These are phyloP conservation scores for Tridacna gigas DNA, from an alignment of 2,888 invertebrate genomes.

Conservation along the genomic window DNA sequence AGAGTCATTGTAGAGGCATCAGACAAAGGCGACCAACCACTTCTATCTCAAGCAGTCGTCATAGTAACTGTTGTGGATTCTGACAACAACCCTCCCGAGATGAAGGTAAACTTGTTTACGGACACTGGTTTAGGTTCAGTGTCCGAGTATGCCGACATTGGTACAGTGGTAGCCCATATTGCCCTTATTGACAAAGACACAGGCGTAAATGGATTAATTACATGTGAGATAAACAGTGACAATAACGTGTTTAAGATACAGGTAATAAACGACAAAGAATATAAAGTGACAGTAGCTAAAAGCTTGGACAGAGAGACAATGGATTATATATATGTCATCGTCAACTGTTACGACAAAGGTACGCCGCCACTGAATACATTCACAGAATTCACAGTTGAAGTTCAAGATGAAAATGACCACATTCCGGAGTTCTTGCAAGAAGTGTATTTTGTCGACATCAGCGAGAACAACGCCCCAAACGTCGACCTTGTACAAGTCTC, in stretches of 20 bases:
- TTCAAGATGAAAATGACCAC: conserved; percentile 96
- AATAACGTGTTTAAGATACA: conserved; percentile 75
- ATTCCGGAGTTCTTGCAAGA: conserved; percentile 91
- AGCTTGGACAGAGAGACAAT: conserved; percentile 64
- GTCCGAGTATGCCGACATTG: conserved; percentile 75
- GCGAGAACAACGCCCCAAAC: conserved; percentile 72
- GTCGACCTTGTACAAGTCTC: conserved; percentile 70
- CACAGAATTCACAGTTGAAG: conserved; percentile 81
- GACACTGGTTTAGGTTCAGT: conserved; percentile 67
- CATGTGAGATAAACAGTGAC: conserved; percentile 67
- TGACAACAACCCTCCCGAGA: conserved; percentile 96
- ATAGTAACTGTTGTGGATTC: conserved; percentile 89
- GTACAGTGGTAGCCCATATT: conserved; percentile 77
- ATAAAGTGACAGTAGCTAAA: conserved; percentile 70
- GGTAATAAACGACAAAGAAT: conserved; percentile 71
- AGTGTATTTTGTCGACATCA: conserved; percentile 67
- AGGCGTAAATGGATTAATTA: conserved; percentile 76
- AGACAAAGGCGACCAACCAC: conserved; percentile 75
- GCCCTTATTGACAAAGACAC: conserved; percentile 75
- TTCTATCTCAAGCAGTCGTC: conserved; percentile 74
- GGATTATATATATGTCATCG: conserved; percentile 61
- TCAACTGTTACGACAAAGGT: conserved; percentile 70
- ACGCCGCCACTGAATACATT: conserved; percentile 65
- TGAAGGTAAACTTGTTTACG: conserved; percentile 75
- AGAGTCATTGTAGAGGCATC: conserved; percentile 76